These are phyloP conservation scores for Megaceryle torquata DNA, from an alignment of 2,113 vertebrate species.

Conservation along the genomic window DNA sequence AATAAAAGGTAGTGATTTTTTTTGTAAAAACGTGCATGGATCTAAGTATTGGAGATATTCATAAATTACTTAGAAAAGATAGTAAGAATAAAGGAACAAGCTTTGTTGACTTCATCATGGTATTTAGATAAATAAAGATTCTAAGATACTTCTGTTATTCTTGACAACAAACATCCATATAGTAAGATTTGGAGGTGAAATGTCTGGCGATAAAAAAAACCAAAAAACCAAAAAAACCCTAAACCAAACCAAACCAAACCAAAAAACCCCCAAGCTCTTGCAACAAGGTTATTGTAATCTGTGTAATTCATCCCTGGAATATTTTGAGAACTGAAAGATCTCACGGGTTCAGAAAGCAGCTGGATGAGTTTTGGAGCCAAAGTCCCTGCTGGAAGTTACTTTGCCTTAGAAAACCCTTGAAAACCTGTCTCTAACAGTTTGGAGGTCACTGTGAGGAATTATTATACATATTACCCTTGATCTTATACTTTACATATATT, in stretches of 20 bases:
- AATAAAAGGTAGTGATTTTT: too few relatives aligned
- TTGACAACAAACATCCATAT: accelerated
- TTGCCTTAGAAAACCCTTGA: background rate
- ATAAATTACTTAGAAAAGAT: too few relatives aligned
- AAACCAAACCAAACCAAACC: too few relatives aligned
- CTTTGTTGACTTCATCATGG: too few relatives aligned
- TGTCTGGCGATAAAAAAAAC: too few relatives aligned
- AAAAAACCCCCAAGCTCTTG: background rate
- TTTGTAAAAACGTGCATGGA: too few relatives aligned
- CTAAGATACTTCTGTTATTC: too few relatives aligned
- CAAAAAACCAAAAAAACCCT: background rate
- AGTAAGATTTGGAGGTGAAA: background rate
- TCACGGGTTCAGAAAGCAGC: background rate
- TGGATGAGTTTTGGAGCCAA: background rate
- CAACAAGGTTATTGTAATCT: background rate
- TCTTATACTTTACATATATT: background rate
- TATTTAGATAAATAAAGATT: too few relatives aligned
- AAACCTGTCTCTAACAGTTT: background rate
- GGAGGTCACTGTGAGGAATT: background rate
- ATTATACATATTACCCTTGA: background rate
- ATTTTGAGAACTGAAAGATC: background rate
- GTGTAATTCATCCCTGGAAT: background rate
- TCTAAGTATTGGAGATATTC: too few relatives aligned
- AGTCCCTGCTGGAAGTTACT: background rate
- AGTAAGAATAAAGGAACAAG: too few relatives aligned